A percentile compares a stretch with the other conserved stretches of the same genome.
phyloP scores from a whole-genome alignment of 2,797 vertebrate genomes.

The Peromyscus eremicus region DNA sequence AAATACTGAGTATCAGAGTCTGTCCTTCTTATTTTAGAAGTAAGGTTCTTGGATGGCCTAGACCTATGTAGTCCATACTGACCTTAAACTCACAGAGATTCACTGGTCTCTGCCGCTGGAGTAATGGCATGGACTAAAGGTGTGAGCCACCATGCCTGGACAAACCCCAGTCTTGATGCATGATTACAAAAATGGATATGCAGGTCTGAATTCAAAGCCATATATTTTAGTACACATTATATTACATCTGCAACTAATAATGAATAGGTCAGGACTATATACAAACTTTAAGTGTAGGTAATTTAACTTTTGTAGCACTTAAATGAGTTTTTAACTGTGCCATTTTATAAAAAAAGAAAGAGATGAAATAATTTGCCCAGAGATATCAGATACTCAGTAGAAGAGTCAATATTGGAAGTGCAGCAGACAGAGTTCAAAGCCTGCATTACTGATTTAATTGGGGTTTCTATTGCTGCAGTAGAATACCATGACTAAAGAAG shows the following conservation, averaged over 20 bases:
- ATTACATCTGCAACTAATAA: neutral
- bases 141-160: neutral
- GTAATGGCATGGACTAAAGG: neutral
- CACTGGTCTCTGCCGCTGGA: neutral
- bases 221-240: neutral
- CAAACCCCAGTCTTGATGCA: neutral
- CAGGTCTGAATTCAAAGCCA: slow-evolving; percentile 8
- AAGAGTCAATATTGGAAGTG: neutral
- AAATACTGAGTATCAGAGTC: neutral
- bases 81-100: neutral
- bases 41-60: neutral
- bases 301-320: neutral
- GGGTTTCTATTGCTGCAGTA: neutral
- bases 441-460: neutral
- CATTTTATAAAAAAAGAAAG: neutral
- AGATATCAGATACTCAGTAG: neutral
- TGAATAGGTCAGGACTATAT: neutral
- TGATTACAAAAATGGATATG: neutral
- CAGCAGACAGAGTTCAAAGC: neutral
- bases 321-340: neutral
- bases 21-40: neutral
- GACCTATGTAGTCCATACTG: neutral
- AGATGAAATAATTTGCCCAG: neutral
- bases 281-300: neutral
- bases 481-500: too few species aligned